Conservation (phyloP, 1,140 invertebrate species). For the Cydia pomonella region DNA sequence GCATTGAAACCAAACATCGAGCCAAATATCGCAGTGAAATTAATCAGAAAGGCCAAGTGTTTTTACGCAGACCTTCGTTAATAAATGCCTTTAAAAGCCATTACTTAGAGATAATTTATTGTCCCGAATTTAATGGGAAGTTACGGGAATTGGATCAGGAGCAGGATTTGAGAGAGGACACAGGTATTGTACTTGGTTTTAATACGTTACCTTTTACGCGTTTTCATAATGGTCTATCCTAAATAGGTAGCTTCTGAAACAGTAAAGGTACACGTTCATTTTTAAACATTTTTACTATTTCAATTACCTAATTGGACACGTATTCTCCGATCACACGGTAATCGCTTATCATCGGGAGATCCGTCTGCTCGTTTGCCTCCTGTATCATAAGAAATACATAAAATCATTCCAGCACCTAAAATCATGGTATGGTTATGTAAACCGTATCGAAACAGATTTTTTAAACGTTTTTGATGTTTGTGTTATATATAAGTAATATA, state of each 20-base stretch:
- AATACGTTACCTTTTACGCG: background rate
- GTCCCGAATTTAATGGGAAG: conserved; percentile 13
- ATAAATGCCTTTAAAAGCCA: conserved; percentile 1
- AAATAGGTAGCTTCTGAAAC: background rate
- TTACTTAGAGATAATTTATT: conserved; percentile 8
- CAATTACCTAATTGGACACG: too few relatives aligned
- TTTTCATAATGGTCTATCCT: background rate
- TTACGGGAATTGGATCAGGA: conserved; percentile 6
- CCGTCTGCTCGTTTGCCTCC: too few relatives aligned
- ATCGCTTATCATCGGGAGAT: too few relatives aligned
- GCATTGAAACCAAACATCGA: background rate
- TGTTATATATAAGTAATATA: too few relatives aligned
- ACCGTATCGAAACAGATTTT: too few relatives aligned
- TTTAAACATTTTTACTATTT: too few relatives aligned
- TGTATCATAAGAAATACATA: too few relatives aligned
- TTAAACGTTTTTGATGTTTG: too few relatives aligned
- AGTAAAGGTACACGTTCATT: background rate
- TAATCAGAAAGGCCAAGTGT: conserved; percentile 4
- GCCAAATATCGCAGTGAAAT: background rate
- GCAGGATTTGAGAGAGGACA: background rate
- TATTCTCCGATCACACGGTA: too few relatives aligned
- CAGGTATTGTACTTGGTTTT: conserved; percentile 2
- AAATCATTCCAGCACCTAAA: too few relatives aligned
- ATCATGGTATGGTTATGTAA: too few relatives aligned
- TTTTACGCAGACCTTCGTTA: conserved; percentile 6